These are phyloP conservation scores for Danionella dracula DNA, from an alignment of 2,797 vertebrate species.

Conservation along the genomic window DNA sequence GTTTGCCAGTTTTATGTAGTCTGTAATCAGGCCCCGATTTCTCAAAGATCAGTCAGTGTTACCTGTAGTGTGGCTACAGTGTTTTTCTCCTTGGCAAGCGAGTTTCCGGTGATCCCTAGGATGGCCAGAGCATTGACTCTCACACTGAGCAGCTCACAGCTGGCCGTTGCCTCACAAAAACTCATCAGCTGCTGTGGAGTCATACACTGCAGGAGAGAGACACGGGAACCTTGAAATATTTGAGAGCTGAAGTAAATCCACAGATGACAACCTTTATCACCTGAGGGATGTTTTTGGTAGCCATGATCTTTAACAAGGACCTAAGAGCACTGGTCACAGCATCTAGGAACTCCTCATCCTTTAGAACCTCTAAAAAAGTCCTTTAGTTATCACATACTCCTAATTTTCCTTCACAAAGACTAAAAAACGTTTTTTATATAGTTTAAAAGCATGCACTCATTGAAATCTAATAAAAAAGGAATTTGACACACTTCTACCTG, in stretches of 20 bases:
- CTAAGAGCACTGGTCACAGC: constrained; percentile 87
- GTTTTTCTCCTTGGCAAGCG: constrained; percentile 80
- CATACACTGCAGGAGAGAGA: constrained; percentile 71
- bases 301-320: constrained; percentile 88
- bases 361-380: constrained; percentile 72
- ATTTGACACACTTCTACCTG: constrained; percentile 57
- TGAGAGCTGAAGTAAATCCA: background rate
- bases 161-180: constrained; percentile 78
- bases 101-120: constrained; percentile 89
- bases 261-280: constrained; percentile 54
- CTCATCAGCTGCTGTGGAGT: constrained; percentile 86
- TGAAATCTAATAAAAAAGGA: background rate
- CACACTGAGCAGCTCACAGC: constrained; percentile 75
- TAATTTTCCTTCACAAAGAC: too few species aligned
- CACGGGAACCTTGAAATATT: background rate
- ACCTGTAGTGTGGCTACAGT: constrained; percentile 85
- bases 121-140: constrained; percentile 89
- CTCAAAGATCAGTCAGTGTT: constrained; percentile 16
- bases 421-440: too few species aligned
- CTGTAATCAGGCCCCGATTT: too few species aligned
- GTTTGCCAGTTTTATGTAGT: too few species aligned
- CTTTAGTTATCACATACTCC: too few species aligned
- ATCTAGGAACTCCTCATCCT: constrained; percentile 88
- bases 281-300: constrained; percentile 87
- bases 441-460: too few species aligned